Evolutionary conservation across 1,140 invertebrate species (phyloP), one percentile per base, ranked within the genome.

Genomic region (Orchesella cincta): DNA sequence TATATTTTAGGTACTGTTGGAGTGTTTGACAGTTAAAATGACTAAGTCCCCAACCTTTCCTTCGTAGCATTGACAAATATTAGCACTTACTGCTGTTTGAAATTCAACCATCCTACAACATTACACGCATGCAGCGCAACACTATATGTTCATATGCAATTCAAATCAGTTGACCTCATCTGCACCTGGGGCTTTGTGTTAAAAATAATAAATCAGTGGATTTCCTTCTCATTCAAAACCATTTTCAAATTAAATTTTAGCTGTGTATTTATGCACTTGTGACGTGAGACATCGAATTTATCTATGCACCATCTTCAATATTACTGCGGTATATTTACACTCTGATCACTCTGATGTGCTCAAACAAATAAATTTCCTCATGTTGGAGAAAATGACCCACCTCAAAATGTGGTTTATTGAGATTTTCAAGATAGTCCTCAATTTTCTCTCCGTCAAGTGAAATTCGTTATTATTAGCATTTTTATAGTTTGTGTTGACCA

Each of bases 391-490:
- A n/a, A 67, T 33, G 62, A 67, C 62, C 62, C 26, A 67, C 62
- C 62, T 67, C 62, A 67, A 67, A 67, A 26, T 67, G 8, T 67
- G 31, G 5, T 31, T 67, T 29, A 29, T 67, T 67, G 62, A 57
- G 62, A 31, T 67, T 67, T 18, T 33, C 23, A 67, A 8, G 23
- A 57, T 14, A 12, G 26, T 26, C 23, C 54, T 46, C 39, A 46
- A 46, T 46, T n/a, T n/a, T n/a, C 14, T 57, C 12, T n/a, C 26
- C 54, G 26, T 57, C n/a, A 57, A 57, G 54, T 16, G 54, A 57
- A 57, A 57, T 57, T 23, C 54, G 33, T 67, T 67, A 67, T 67
- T 26, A 67, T 57, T 57, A 57, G 52, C 52, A 57, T 57, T 57
- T 57, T 57, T 57, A 57, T 57, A 57, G 52, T 57, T n/a, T 57